Evolutionary conservation across 23 tunicate genomes (phyloP).

Genomic region (Aplidium turbinatum): DNA sequence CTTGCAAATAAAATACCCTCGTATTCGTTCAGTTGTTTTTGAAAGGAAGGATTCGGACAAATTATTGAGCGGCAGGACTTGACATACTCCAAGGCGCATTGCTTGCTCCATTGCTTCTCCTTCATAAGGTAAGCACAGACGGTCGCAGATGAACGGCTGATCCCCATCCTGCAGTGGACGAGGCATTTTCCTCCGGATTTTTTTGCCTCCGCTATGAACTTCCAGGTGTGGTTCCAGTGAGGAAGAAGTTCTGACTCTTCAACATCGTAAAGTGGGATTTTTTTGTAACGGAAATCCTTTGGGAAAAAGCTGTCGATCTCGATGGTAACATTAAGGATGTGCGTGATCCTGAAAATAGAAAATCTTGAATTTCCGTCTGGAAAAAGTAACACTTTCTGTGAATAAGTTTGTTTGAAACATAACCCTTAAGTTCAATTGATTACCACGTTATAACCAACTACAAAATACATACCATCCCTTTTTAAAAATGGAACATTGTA

Average conservation of each 20-base stretch:
- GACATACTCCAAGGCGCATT: slow-evolving; percentile 61
- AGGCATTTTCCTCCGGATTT: slow-evolving; percentile 62
- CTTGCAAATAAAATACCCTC: slow-evolving; percentile 91
- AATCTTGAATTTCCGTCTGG: too few relatives aligned
- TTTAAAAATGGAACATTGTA: too few relatives aligned
- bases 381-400: too few relatives aligned
- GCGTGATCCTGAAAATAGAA: slow-evolving; percentile 68
- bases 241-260: slow-evolving; percentile 48
- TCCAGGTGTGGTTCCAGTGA: slow-evolving; percentile 73
- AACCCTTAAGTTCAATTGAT: too few relatives aligned
- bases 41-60: slow-evolving; percentile 73
- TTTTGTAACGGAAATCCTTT: slow-evolving; percentile 66
- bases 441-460: too few relatives aligned
- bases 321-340: slow-evolving; percentile 88
- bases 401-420: too few relatives aligned
- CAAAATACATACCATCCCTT: too few relatives aligned
- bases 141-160: slow-evolving; percentile 94
- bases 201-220: slow-evolving; percentile 52
- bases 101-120: slow-evolving; percentile 53
- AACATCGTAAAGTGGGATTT: slow-evolving; percentile 54
- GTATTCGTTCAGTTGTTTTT: slow-evolving; percentile 74
- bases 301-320: slow-evolving; percentile 90
- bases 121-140: slow-evolving; percentile 93
- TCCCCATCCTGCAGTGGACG: slow-evolving; percentile 98
- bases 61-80: slow-evolving; percentile 58